Percentiles rank a stretch among this genome's conserved stretches.
Evolutionary conservation across 2,113 vertebrate genomes (phyloP).

Genomic region (Cyphomyrus plagiostoma): DNA sequence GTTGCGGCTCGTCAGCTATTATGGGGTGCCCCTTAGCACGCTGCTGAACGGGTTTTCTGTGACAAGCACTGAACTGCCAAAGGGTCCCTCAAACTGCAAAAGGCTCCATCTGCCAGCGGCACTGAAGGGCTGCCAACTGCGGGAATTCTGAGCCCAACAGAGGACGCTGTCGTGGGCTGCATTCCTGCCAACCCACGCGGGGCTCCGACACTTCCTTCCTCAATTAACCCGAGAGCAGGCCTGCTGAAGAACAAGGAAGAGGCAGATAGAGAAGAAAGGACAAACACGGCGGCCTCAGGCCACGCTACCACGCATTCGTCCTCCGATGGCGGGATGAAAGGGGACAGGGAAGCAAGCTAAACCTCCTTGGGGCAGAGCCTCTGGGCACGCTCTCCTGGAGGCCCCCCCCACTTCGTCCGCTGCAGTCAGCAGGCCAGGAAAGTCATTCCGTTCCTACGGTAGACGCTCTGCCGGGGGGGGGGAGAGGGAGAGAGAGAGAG

Average conservation of each 20-base stretch:
- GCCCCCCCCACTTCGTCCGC: not conserved
- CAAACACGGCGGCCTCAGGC: constrained; percentile 36
- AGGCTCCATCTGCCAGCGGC: not conserved
- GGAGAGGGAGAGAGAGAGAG: not conserved
- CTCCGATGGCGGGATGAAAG: constrained; percentile 36
- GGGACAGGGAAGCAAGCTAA: constrained; percentile 27
- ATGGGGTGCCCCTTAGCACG: not conserved
- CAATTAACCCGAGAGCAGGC: constrained; percentile 59
- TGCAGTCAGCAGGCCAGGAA: constrained; percentile 81
- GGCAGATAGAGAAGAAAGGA: constrained; percentile 58
- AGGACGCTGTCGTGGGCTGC: not conserved
- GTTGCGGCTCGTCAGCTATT: not conserved
- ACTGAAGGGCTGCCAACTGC: not conserved
- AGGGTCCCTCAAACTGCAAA: not conserved
- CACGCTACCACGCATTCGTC: constrained; percentile 58
- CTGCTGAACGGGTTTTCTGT: not conserved
- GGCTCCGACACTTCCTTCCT: constrained; percentile 67
- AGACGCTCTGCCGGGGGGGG: constrained; percentile 55
- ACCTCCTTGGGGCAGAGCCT: constrained; percentile 42
- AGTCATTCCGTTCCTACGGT: constrained; percentile 79
- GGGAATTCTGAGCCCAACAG: not conserved
- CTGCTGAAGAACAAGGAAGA: constrained; percentile 57
- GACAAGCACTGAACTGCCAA: not conserved
- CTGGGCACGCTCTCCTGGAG: not conserved
- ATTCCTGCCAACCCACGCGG: constrained; percentile 65